Evolutionary conservation across 2,113 vertebrate genomes (phyloP).

Genomic region (Laticauda colubrina): DNA sequence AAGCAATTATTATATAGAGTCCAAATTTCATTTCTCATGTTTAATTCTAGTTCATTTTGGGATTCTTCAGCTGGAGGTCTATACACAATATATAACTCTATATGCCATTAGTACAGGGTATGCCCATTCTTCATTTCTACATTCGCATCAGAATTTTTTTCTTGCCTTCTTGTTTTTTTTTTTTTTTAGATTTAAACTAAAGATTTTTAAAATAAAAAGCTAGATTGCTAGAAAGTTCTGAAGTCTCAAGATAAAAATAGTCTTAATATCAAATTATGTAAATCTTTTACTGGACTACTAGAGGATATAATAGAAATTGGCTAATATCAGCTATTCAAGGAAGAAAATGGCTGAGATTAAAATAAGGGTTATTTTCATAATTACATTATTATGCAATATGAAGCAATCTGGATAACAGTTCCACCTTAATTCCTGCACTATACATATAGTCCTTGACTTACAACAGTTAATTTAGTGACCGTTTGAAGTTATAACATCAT

Average conservation of each 20-base stretch:
- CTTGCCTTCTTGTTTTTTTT: background rate
- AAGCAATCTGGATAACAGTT: background rate
- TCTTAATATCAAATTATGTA: background rate
- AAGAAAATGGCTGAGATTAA: background rate
- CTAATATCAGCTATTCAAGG: background rate
- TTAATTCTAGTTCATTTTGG: background rate
- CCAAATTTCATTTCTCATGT: background rate
- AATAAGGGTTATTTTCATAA: background rate
- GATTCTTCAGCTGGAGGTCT: no score
- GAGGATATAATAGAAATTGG: background rate
- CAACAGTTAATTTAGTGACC: background rate
- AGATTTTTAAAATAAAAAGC: background rate
- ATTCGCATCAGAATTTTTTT: background rate
- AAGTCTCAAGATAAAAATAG: background rate
- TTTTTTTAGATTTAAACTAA: background rate
- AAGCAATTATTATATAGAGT: background rate
- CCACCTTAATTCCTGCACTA: background rate
- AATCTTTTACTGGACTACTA: background rate
- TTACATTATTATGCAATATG: background rate
- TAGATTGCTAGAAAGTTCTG: background rate
- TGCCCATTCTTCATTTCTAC: background rate
- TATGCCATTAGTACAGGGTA: background rate
- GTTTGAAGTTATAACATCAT: background rate
- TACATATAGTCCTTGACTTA: background rate
- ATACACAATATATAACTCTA: background rate